Base-by-base conservation (phyloP, 2,113 vertebrate genomes). In the Oreotrochilus melanogaster region DNA sequence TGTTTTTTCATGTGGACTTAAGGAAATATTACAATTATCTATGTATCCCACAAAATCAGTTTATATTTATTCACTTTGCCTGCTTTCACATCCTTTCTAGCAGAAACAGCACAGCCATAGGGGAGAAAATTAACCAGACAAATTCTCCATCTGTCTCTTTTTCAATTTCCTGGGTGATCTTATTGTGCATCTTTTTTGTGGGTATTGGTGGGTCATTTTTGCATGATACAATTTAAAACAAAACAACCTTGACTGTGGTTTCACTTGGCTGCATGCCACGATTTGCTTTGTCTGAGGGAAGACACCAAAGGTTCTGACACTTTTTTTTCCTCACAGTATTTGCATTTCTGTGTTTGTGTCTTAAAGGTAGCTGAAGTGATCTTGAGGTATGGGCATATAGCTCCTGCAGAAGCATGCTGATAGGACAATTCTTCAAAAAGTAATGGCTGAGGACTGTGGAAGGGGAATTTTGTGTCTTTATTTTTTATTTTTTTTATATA, bases 81-180 rank as follows among this genome's bases (percentile, higher is more conserved):
- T 96, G 67, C 50, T 69, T 95, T 43, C 45, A 37, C 51, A 86
- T 92, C 82, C 82, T 95, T 89, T 94, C 67, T 86, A 94, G 82
- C 82, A 93, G 92, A 93, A 96, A 71, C 60, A 93, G 65, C 75
- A 73, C 60, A 90, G 88, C 92, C 95, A 95, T 90, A 90, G 85
- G 92, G 89, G 90, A 97, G 88, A 94, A 96, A 96, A 96, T 92
- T 71, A 97, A 43, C 75, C 72, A 86, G 82, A 73, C 82, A 90
- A 71, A 86, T 82, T 88, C 90, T 95, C 94, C 82, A 92, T 95
- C 89, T 96, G 92, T 95, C 94, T 94, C 78, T 88, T 86, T 88
- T 93, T 89, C 93, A 92, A 1, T 88, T 96, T 86, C 92, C 65
- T 1, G 3, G 67, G 78, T 81, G 89, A 86, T 88, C 94, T 94